These are phyloP conservation scores for Lonchura striata DNA, from an alignment of 2,113 vertebrate species.

Conservation along the genomic window DNA sequence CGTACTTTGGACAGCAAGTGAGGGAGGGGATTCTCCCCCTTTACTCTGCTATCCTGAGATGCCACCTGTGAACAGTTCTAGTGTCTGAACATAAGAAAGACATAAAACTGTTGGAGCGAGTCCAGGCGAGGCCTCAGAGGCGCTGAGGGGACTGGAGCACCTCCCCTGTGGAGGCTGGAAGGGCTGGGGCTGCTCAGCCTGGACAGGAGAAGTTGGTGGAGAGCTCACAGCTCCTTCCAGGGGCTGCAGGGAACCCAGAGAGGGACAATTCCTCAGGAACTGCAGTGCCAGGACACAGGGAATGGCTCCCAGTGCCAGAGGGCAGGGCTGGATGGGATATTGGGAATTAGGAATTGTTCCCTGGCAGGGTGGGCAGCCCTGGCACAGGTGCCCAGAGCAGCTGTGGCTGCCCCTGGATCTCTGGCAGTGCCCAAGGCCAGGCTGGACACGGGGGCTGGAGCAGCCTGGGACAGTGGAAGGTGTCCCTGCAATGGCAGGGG, in stretches of 20 bases:
- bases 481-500: background rate
- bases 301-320: background rate
- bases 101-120: fast-evolving
- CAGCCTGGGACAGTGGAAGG: background rate
- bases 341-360: background rate
- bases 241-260: background rate
- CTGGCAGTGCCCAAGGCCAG: background rate
- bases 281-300: fast-evolving
- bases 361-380: background rate
- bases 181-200: background rate
- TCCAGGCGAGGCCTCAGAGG: fast-evolving
- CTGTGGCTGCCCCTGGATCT: background rate
- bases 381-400: background rate
- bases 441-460: fast-evolving
- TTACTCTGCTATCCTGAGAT: background rate
- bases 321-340: background rate
- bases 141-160: background rate
- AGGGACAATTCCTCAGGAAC: background rate
- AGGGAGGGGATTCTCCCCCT: background rate
- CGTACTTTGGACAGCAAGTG: background rate
- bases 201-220: background rate
- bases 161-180: background rate
- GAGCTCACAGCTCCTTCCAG: background rate
- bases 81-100: fast-evolving
- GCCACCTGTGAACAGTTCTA: background rate